Evolutionary conservation across 2,888 invertebrate genomes (phyloP), one percentile per base, ranked within the genome.

Genomic region (Tolmerus cingulatus): DNA sequence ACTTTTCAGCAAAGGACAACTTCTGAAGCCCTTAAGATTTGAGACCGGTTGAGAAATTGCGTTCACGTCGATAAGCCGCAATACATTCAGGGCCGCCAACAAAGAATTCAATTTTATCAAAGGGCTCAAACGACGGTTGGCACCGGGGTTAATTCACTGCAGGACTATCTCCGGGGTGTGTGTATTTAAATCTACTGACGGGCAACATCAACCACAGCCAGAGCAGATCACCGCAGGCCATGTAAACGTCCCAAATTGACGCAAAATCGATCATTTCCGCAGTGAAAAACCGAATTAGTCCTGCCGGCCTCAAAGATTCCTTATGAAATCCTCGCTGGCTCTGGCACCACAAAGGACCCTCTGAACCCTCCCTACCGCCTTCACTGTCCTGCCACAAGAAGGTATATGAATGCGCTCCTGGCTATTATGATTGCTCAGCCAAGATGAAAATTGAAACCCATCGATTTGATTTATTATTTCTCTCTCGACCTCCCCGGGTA

Each of bases 361-460:
- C 16, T 34, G 55, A 19, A n/a, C 27, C 30, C 19, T 30, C 27
- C 23, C 55, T n/a, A 16, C 37, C 14, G 7, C 19, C 51, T 27
- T 23, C 51, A 16, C 16, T 57, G 27, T 55, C 57, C 82, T 55
- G 16, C 37, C 82, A 30, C 16, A 82, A 82, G 57, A 82, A 55
- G 82, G 57, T 55, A 82, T 82, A 82, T 82, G 55, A 82, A 55
- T 57, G 34, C 37, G 82, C 82, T 85, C 43, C 74, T 85, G 85
- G 74, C 43, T 85, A 85, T 85, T 85, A 85, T 85, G 85, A 85
- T 85, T 85, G 85, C 85, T 85, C 74, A 85, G 85, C 43, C 43
- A 85, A 85, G 85, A 85, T 85, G 85, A 85, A 85, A 85, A 85
- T 85, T 85, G 85, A 85, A 85, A 85, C 43, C 74, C 85, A 85